phyloP scores from a whole-genome alignment of 2,113 vertebrate genomes.

The Hippocampus zosterae region DNA sequence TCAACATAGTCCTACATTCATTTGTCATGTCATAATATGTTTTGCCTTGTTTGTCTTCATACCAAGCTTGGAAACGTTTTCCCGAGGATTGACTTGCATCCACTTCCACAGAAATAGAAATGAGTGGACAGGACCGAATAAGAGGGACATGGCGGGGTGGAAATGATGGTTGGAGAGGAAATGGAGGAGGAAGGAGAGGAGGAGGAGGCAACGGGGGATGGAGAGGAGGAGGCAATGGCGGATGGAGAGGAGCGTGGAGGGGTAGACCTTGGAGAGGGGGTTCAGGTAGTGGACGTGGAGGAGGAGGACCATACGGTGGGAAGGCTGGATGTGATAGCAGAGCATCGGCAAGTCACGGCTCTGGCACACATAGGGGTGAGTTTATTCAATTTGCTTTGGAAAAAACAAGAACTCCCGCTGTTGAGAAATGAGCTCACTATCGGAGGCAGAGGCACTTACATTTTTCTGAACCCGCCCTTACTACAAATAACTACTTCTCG shows the following conservation, averaged over 20 bases:
- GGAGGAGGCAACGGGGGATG: slow-evolving; percentile 12
- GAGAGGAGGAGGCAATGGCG: background rate
- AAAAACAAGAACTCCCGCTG: background rate
- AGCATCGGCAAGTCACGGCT: slow-evolving; percentile 8
- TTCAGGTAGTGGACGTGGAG: slow-evolving; percentile 15
- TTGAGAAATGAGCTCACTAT: background rate
- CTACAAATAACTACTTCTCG: no score
- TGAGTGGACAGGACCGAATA: slow-evolving; percentile 57
- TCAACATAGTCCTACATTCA: background rate
- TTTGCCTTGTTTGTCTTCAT: no score
- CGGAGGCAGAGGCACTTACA: no score
- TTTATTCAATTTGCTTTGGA: background rate
- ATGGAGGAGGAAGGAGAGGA: slow-evolving; percentile 54
- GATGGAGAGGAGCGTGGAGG: slow-evolving; percentile 23
- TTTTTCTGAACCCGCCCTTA: no score
- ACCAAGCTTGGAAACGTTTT: no score
- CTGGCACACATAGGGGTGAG: slow-evolving; percentile 47
- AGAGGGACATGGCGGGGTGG: slow-evolving; percentile 64
- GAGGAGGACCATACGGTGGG: slow-evolving; percentile 19
- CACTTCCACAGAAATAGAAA: slow-evolving; percentile 17
- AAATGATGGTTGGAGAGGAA: slow-evolving; percentile 35
- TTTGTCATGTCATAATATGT: no score
- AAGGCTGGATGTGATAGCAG: background rate
- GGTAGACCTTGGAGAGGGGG: slow-evolving; percentile 10
- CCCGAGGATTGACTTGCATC: no score